Conservation (phyloP, 92 coral and sea anemone genomes). For the Ricordea florida region DNA sequence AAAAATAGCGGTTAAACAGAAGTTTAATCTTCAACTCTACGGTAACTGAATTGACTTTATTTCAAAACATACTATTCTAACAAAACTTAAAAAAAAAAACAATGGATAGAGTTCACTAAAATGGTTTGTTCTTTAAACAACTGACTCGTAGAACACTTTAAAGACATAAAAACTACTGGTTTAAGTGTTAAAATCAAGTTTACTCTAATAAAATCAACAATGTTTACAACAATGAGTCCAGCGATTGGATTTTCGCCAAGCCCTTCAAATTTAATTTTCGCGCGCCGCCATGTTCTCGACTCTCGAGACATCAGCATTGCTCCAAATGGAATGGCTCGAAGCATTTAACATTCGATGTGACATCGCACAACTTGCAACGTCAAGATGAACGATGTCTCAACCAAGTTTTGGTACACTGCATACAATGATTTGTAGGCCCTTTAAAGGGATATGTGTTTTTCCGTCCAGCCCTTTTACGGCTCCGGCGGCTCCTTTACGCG, state of each 20-base stretch:
- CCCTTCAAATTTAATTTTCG: no score
- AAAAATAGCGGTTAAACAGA: constrained; percentile 15
- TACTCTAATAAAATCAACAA: not conserved
- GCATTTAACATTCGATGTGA: constrained; percentile 17
- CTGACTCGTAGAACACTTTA: constrained; percentile 22
- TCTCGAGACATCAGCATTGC: not conserved
- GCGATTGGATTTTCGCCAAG: no score
- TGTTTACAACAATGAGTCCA: no score
- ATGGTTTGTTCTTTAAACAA: constrained; percentile 6
- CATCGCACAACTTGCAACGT: constrained; percentile 13
- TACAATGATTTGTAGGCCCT: constrained; percentile 20
- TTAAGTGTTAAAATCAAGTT: constrained; percentile 14
- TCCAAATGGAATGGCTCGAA: constrained; percentile 12
- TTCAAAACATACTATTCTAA: constrained; percentile 23
- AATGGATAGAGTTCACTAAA: constrained; percentile 17
- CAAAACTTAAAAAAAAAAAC: not conserved
- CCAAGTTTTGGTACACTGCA: constrained; percentile 11
- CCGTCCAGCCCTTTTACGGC: constrained; percentile 12
- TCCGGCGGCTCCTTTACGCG: constrained; percentile 10
- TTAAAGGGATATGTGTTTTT: constrained; percentile 26
- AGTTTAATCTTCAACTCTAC: constrained; percentile 35
- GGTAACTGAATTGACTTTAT: constrained; percentile 3
- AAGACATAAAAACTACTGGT: constrained; percentile 1
- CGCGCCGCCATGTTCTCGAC: constrained; percentile 6
- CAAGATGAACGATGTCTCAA: constrained; percentile 26